phyloP scores from a whole-genome alignment of 2,888 invertebrate species.

The Dicroscelio sp. region DNA sequence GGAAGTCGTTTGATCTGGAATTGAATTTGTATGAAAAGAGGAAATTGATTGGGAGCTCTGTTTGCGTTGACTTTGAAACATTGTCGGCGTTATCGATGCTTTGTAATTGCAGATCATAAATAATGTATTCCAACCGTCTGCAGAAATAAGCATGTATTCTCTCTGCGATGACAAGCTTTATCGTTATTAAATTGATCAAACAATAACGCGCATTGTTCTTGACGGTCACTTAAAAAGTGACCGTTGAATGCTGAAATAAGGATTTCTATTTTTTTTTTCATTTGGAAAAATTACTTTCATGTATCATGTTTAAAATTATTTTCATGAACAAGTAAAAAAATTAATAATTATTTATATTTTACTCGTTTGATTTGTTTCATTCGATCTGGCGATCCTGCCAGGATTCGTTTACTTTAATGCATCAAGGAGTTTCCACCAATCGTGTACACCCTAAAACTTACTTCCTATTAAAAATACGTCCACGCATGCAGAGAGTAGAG shows the following conservation, averaged over 20 bases:
- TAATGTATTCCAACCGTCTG: constrained; percentile 15
- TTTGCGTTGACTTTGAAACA: constrained; percentile 44
- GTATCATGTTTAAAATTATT: too few species aligned
- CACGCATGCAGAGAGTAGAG: too few species aligned
- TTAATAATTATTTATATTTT: too few species aligned
- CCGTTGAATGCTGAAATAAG: not conserved
- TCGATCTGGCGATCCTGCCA: too few species aligned
- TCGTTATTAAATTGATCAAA: constrained; percentile 55
- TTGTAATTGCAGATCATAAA: constrained; percentile 56
- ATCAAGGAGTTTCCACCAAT: too few species aligned
- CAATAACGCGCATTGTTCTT: constrained; percentile 64
- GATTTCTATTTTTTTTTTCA: constrained; percentile 6
- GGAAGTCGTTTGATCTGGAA: constrained; percentile 51
- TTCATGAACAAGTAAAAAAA: too few species aligned
- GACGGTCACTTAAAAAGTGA: not conserved
- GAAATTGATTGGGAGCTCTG: constrained; percentile 67
- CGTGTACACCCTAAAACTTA: too few species aligned
- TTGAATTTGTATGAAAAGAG: constrained; percentile 72
- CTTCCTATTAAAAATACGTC: too few species aligned
- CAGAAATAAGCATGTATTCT: constrained; percentile 59
- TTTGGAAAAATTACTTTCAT: too few species aligned
- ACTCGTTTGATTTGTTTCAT: too few species aligned
- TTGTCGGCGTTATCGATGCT: constrained; percentile 46
- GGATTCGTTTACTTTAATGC: too few species aligned
- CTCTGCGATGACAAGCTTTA: constrained; percentile 40